Evolutionary conservation across 2,797 vertebrate genomes (phyloP), one percentile per base, ranked within the genome.

Genomic region (Coilia nasus): DNA sequence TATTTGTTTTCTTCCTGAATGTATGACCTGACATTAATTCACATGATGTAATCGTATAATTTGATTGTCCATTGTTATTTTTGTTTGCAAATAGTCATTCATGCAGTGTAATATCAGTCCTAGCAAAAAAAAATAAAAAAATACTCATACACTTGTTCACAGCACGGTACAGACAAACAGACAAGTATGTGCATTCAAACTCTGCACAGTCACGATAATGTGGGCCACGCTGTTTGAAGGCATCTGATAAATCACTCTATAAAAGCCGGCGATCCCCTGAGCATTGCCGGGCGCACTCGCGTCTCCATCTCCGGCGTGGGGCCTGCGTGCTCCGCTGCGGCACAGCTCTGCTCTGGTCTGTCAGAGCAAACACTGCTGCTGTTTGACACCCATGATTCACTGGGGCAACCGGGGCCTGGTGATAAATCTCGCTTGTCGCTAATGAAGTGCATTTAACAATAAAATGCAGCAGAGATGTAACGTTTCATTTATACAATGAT

Each of bases 361-460:
- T 19, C 67, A 17, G 17, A 17, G 28, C 31, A 1, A 10, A 11
- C 71, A 3, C 15, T 5, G 71, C 71, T 78, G 31, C 71, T 15
- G 31, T 19, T 78, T 78, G 71, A 78, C 71, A 78, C 60, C 84
- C 31, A 82, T 83, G 59, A 81, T 80, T 86, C 62, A 82, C 28
- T 75, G 60, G 64, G 64, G 56, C 50, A 81, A 82, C 17, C 17
- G 84, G 93, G 92, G 92, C 89, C 87, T 41, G 47, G 89, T 92
- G 93, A 96, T 95, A 92, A 95, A 95, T 96, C 93, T 94, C 91
- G 7, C 50, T 88, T 85, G 92, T 83, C 86, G 89, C 94, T 95
- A 96, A 96, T 96, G 95, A 96, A 96, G 94, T 94, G 93, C 95
- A 87, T 94, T 96, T 95, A 96, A 95, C 94, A 95, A 92, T 94